phyloP scores from a whole-genome alignment of 2,113 vertebrate species.

The Rhinoptilus africanus region DNA sequence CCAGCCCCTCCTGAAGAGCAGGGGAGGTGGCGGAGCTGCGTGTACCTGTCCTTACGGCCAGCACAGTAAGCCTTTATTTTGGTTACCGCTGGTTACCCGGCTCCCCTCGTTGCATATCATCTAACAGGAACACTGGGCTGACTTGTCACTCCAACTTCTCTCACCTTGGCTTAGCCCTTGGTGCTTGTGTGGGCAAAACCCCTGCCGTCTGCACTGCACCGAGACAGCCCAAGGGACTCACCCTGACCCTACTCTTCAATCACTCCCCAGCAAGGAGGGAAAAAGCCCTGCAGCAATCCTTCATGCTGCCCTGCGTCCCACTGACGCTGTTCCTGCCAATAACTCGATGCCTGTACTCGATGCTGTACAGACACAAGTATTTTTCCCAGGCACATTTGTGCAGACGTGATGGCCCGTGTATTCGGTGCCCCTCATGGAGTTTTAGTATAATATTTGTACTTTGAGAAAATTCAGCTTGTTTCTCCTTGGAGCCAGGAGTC shows the following conservation, averaged over 20 bases:
- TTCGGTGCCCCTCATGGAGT: neutral
- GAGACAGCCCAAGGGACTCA: neutral
- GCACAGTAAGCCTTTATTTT: neutral
- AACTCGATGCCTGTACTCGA: neutral
- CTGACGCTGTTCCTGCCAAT: neutral
- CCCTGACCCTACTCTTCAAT: neutral
- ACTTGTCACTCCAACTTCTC: neutral
- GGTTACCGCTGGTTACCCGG: neutral
- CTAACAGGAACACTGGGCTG: neutral
- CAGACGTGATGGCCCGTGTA: neutral
- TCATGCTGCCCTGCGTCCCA: fast-evolving
- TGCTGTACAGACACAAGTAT: neutral
- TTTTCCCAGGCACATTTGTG: neutral
- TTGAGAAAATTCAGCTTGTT: neutral
- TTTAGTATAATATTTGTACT: neutral
- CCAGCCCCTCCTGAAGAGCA: neutral
- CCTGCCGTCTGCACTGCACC: fast-evolving
- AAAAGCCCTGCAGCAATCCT: neutral
- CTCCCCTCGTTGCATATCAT: neutral
- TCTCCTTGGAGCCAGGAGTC: neutral
- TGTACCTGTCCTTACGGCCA: neutral
- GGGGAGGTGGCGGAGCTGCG: neutral
- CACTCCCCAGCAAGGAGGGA: fast-evolving
- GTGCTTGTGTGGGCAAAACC: neutral
- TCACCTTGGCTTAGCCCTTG: neutral